phyloP scores from a whole-genome alignment of 2,888 invertebrate genomes.

The Idaea aversata region DNA sequence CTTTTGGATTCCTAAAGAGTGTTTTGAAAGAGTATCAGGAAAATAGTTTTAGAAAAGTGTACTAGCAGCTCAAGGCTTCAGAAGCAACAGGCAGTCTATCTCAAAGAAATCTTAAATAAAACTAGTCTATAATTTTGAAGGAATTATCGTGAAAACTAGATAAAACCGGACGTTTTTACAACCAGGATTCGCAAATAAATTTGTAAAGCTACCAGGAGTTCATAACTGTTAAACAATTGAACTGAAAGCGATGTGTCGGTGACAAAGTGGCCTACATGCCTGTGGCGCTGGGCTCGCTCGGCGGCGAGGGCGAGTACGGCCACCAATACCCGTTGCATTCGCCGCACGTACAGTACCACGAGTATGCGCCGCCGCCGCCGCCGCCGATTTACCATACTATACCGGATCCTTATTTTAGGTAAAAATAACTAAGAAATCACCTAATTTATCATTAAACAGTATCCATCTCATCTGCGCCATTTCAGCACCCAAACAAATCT shows the following conservation, averaged over 20 bases:
- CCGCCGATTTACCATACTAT: constrained; percentile 68
- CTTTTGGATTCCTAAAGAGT: constrained; percentile 18
- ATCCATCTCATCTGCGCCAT: no score
- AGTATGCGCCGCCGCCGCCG: constrained; percentile 81
- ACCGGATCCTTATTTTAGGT: constrained; percentile 74
- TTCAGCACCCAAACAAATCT: no score
- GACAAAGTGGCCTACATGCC: constrained; percentile 84
- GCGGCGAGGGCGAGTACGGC: constrained; percentile 81
- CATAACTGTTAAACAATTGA: constrained; percentile 16
- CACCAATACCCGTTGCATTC: constrained; percentile 69
- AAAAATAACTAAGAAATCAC: constrained; percentile 22
- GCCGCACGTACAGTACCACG: constrained; percentile 64
- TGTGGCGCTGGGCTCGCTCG: constrained; percentile 83
- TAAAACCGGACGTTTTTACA: neutral
- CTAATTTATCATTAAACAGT: neutral
- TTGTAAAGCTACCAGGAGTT: neutral
- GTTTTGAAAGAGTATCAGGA: constrained; percentile 14
- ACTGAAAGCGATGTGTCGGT: constrained; percentile 75
- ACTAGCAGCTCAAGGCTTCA: constrained; percentile 32
- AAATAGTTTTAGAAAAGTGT: constrained; percentile 19
- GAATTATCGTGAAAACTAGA: neutral
- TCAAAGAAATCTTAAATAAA: neutral
- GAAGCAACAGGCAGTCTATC: neutral
- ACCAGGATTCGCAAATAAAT: neutral
- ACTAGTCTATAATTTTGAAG: neutral